Base-by-base conservation (phyloP, 2,113 vertebrate genomes). In the Otus sunia region DNA sequence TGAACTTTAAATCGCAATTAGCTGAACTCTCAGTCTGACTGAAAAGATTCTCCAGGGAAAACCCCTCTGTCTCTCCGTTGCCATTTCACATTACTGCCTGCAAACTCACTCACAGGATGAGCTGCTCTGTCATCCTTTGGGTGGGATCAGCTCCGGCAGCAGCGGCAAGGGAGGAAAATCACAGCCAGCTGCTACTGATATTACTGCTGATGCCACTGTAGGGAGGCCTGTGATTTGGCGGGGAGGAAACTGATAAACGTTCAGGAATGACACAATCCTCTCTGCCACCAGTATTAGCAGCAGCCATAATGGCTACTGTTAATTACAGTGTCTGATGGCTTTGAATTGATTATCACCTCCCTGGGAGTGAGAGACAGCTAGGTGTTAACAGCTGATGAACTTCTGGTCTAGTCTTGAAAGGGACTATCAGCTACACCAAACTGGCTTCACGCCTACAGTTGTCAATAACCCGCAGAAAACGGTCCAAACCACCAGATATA, bases 1-100 rank as follows among this genome's bases (percentile, higher is more conserved):
- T 71, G 87, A 95, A 86, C 94, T 96, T 97, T 87, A 97, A 94
- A 71, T 73, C 5, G 2, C n/a, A 90, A 93, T 79, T 69, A 96
- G 78, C 60, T 77, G 92, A 95, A 92, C 91, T 95, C 95, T 97
- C 93, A 68, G 41, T 96, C 72, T 91, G 86, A 92, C 86, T 94
- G 80, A 88, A 63, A 89, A 93, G 86, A 74, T 77, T 85, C 94
- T 97, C 91, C 91, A 52, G 95, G 95, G 90, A 86, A 83, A 74
- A 8, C 17, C 55, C 60, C 68, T 72, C 43, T 71, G 59, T 32
- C 45, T n/a, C 58, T 52, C 60, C 7, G 39, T 6, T 63, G 74
- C 66, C 60, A 41, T 94, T 78, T 88, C 81, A 53, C 84, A 80
- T 93, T 47, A 18, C 62, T 36, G 62, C 45, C 59, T 59, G 82